phyloP scores from a whole-genome alignment of 2,113 vertebrate genomes.

The Upupa epops region DNA sequence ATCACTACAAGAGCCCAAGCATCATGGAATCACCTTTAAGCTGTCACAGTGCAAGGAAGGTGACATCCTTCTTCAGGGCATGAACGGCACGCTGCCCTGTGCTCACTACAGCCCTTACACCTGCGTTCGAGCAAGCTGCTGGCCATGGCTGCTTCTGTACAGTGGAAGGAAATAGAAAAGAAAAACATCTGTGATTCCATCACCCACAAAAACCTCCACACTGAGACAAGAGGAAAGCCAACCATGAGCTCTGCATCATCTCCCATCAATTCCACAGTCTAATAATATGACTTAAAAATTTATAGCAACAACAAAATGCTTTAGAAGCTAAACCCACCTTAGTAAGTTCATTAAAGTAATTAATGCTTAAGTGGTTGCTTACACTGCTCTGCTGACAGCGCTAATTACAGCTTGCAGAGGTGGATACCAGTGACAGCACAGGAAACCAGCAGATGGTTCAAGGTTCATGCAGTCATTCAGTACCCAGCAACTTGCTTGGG shows the following conservation, averaged over 20 bases:
- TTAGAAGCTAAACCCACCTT: conserved; percentile 19
- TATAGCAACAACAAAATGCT: conserved; percentile 29
- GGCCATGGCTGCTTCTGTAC: background rate
- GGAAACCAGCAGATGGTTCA: background rate
- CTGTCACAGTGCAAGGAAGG: background rate
- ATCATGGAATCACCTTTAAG: background rate
- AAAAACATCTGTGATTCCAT: background rate
- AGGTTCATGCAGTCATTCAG: background rate
- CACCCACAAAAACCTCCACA: background rate
- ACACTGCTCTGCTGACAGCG: background rate
- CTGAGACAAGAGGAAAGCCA: background rate
- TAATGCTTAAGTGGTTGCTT: conserved; percentile 42
- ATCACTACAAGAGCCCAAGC: background rate
- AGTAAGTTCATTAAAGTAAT: conserved; percentile 61
- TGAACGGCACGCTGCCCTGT: background rate
- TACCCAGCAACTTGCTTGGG: background rate
- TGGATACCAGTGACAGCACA: background rate
- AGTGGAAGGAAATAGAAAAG: background rate
- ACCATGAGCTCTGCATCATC: background rate
- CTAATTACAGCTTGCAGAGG: conserved; percentile 1
- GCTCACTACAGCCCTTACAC: background rate
- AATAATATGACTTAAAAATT: conserved; percentile 18
- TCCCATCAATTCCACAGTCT: background rate
- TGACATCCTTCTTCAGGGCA: background rate
- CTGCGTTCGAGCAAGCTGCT: background rate